phyloP scores from a whole-genome alignment of 1,140 invertebrate species.

The Paracyclopina nana region DNA sequence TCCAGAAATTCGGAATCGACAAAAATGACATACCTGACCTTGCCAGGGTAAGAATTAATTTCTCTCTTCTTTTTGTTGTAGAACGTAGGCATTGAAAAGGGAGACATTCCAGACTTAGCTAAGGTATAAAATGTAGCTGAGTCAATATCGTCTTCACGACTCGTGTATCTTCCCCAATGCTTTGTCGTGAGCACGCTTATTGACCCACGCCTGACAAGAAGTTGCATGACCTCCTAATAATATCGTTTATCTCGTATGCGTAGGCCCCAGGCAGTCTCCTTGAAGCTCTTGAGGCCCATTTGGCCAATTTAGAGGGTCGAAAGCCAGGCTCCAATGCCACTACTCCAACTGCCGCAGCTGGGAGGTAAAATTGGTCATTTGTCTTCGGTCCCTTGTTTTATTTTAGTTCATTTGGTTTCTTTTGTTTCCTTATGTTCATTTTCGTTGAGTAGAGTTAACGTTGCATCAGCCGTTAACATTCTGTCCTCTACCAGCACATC shows the following conservation, averaged over 20 bases:
- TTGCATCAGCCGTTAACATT: constrained; percentile 9
- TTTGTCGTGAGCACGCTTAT: no score
- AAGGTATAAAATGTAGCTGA: constrained; percentile 46
- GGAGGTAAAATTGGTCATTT: constrained; percentile 27
- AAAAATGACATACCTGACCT: constrained; percentile 17
- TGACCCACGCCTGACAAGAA: no score
- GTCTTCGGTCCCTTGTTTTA: constrained; percentile 17
- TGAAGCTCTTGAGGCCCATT: constrained; percentile 90
- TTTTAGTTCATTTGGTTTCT: constrained; percentile 18
- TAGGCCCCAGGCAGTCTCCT: constrained; percentile 89
- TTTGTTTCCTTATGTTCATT: constrained; percentile 18
- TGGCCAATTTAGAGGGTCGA: constrained; percentile 74
- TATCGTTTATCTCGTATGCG: not conserved
- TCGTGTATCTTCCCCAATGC: no score
- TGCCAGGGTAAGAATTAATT: constrained; percentile 17
- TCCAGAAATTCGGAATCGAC: constrained; percentile 16
- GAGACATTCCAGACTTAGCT: constrained; percentile 94
- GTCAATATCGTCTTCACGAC: no score
- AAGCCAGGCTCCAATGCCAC: constrained; percentile 50
- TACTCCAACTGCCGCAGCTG: constrained; percentile 59
- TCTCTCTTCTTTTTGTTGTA: constrained; percentile 29
- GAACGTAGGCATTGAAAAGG: constrained; percentile 96
- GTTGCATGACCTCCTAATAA: no score
- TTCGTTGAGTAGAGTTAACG: constrained; percentile 13
- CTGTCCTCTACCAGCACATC: constrained; percentile 4